phyloP scores from a whole-genome alignment of 2,888 invertebrate genomes.

The Oasisia sp. region DNA sequence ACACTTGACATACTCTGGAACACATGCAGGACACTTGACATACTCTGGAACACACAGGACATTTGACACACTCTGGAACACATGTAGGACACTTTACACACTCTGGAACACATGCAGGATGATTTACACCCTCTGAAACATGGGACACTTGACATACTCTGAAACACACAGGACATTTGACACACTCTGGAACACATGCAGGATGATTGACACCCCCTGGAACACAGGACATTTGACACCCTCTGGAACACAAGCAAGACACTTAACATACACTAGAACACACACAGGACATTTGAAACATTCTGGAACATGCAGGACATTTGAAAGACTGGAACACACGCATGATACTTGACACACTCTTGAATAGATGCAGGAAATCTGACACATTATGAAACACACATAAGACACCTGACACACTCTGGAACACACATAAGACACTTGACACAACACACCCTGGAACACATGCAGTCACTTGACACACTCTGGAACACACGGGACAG shows the following conservation, averaged over 20 bases:
- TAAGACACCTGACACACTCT: not conserved
- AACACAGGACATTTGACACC: slow-evolving; percentile 37
- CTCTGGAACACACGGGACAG: not conserved
- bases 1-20: not conserved
- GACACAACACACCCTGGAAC: not conserved
- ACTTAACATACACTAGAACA: not conserved
- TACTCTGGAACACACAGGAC: not conserved
- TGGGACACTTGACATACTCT: slow-evolving; percentile 51
- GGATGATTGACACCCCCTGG: not conserved
- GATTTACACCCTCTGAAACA: not conserved
- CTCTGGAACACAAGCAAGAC: slow-evolving; percentile 47
- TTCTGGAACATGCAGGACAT: slow-evolving; percentile 41
- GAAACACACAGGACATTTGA: slow-evolving; percentile 8
- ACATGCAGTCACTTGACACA: not conserved
- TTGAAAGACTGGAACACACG: slow-evolving; percentile 47
- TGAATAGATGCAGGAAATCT: not conserved
- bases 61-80: slow-evolving; percentile 52
- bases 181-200: not conserved
- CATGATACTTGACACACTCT: not conserved
- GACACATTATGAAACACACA: slow-evolving; percentile 52
- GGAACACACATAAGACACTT: not conserved
- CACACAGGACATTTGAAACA: slow-evolving; percentile 35
- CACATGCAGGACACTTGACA: not conserved
- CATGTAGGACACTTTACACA: not conserved
- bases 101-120: not conserved